phyloP scores from a whole-genome alignment of 2,113 vertebrate genomes.

The Cricetomys ansorgei region DNA sequence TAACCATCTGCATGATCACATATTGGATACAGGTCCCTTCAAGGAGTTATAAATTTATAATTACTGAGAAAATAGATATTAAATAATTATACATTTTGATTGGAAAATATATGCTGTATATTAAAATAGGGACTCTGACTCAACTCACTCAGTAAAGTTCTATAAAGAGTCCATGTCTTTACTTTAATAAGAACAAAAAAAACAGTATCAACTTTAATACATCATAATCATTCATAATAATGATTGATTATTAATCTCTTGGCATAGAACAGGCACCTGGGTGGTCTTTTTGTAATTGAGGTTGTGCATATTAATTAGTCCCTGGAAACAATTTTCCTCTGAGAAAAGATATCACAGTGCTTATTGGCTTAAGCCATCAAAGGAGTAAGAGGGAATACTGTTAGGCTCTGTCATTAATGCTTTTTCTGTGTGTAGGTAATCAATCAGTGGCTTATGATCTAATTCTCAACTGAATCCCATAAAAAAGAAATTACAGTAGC shows the following conservation, averaged over 20 bases:
- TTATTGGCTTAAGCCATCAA: constrained; percentile 42
- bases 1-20: not conserved
- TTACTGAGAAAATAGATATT: constrained; percentile 64
- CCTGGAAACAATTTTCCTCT: constrained; percentile 47
- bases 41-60: constrained; percentile 68
- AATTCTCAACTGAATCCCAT: constrained; percentile 27
- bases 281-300: constrained; percentile 32
- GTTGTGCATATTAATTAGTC: constrained; percentile 58
- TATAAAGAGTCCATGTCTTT: constrained; percentile 65
- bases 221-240: constrained; percentile 77
- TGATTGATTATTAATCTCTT: constrained; percentile 76
- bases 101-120: constrained; percentile 66
- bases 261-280: constrained; percentile 55
- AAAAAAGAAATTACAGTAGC: not conserved
- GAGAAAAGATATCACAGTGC: constrained; percentile 32
- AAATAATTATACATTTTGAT: constrained; percentile 66
- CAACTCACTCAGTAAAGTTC: constrained; percentile 72
- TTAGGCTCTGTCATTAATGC: constrained; percentile 13
- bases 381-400: not conserved
- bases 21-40: not conserved
- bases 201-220: constrained; percentile 67
- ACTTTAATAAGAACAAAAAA: constrained; percentile 74
- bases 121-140: constrained; percentile 68
- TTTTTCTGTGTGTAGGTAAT: not conserved
- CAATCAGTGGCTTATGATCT: not conserved